These are phyloP conservation scores for Gasterosteus nipponicus DNA, from an alignment of 2,113 vertebrate species.

Conservation along the genomic window DNA sequence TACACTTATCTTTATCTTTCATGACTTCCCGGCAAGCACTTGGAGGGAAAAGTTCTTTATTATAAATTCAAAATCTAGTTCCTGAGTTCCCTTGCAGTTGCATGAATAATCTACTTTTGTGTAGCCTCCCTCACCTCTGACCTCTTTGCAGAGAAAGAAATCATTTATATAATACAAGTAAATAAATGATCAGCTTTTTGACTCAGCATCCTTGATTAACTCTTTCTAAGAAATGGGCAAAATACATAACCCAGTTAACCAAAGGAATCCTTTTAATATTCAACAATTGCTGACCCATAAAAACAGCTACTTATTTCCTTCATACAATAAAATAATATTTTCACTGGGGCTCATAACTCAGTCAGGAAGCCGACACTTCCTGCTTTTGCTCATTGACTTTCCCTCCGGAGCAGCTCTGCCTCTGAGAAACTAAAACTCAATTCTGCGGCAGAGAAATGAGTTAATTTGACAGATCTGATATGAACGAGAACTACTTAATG, in stretches of 20 bases:
- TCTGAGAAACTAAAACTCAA: slow-evolving; percentile 13
- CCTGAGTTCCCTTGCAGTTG: not conserved
- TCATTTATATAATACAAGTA: not conserved
- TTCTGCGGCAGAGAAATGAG: slow-evolving; percentile 6
- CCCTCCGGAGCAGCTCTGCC: not conserved
- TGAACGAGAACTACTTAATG: slow-evolving; percentile 8
- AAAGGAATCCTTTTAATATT: not conserved
- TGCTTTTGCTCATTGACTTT: slow-evolving; percentile 4
- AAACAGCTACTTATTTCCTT: not conserved
- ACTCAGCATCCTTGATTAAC: not conserved
- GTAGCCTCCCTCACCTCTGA: not conserved
- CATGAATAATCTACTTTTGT: not conserved
- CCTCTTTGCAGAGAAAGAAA: not conserved
- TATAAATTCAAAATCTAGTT: not conserved
- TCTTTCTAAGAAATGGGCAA: not conserved
- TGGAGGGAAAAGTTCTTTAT: not conserved
- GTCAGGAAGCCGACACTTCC: not conserved
- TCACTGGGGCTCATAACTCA: slow-evolving; percentile 11
- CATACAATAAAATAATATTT: not conserved
- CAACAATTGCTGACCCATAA: not conserved
- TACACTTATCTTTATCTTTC: not conserved
- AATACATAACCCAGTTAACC: not conserved
- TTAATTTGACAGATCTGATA: slow-evolving; percentile 25
- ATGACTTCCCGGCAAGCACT: not conserved
- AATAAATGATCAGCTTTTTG: not conserved